These are phyloP conservation scores for Ciona savignyi DNA, from an alignment of 23 tunicate species.

Conservation along the genomic window DNA sequence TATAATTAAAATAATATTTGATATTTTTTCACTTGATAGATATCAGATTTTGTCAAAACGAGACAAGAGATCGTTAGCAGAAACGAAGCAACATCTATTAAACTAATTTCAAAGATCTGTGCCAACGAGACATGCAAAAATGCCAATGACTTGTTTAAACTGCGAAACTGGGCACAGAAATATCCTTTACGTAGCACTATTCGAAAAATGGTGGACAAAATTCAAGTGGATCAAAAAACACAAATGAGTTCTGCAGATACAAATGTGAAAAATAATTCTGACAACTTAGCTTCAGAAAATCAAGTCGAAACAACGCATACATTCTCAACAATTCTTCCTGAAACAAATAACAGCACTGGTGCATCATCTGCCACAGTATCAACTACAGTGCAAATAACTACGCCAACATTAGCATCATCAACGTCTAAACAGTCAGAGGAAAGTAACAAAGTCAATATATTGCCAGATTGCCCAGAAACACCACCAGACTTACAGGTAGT, in stretches of 20 bases:
- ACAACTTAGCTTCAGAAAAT: too few species aligned
- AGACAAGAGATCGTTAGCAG: not conserved
- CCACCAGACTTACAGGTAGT: constrained; percentile 57
- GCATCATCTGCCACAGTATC: not conserved
- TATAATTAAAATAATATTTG: too few species aligned
- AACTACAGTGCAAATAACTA: not conserved
- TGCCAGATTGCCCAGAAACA: constrained; percentile 47
- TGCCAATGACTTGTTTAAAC: not conserved
- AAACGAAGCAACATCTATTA: not conserved
- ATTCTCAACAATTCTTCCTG: not conserved
- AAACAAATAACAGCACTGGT: too few species aligned
- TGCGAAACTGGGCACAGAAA: not conserved
- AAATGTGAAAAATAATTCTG: not conserved
- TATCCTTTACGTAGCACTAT: not conserved
- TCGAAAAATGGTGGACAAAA: not conserved
- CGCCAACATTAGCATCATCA: not conserved
- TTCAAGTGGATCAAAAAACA: too few species aligned
- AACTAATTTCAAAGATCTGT: not conserved
- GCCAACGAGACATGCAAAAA: not conserved
- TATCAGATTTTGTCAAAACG: not conserved
- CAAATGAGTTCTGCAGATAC: not conserved
- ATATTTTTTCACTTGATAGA: too few species aligned
- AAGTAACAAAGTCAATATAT: constrained; percentile 3
- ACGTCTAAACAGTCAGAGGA: not conserved
- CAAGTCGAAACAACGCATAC: not conserved